These are phyloP conservation scores for Drosophila recens DNA, from an alignment of 2,888 invertebrate genomes.

Conservation along the genomic window DNA sequence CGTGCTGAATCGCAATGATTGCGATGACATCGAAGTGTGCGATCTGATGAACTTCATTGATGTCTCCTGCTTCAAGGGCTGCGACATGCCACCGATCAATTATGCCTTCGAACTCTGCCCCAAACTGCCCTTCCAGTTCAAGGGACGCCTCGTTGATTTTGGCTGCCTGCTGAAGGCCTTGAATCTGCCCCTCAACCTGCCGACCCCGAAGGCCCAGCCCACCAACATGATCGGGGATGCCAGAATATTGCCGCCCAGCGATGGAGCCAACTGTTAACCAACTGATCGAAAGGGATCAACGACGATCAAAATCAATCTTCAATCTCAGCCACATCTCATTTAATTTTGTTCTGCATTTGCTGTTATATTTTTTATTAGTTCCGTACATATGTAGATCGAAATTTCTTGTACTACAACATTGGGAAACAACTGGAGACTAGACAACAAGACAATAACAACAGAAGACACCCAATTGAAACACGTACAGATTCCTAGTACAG, in stretches of 20 bases:
- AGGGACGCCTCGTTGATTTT: conserved; percentile 83
- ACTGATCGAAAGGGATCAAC: background rate
- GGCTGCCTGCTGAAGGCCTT: conserved; percentile 80
- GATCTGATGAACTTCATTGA: conserved; percentile 91
- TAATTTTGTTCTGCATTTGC: conserved; percentile 18
- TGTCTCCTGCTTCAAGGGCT: conserved; percentile 86
- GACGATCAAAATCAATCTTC: background rate
- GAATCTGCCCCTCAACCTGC: conserved; percentile 67
- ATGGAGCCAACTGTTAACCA: conserved; percentile 21
- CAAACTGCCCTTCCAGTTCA: conserved; percentile 81
- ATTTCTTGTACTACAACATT: conserved; percentile 35
- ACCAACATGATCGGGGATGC: conserved; percentile 34
- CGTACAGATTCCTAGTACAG: no score
- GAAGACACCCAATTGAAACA: conserved; percentile 7
- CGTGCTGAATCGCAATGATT: conserved; percentile 87
- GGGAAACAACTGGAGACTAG: background rate
- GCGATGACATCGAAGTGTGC: conserved; percentile 88
- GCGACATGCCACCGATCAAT: conserved; percentile 82
- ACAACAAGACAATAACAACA: background rate
- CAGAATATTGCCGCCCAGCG: conserved; percentile 41
- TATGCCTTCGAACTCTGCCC: conserved; percentile 84
- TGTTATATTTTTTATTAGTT: conserved; percentile 3
- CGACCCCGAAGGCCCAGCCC: conserved; percentile 21
- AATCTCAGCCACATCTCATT: background rate
- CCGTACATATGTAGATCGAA: conserved; percentile 20